Evolutionary conservation across 2,113 vertebrate species (phyloP).

Genomic region (Corvus hawaiiensis): DNA sequence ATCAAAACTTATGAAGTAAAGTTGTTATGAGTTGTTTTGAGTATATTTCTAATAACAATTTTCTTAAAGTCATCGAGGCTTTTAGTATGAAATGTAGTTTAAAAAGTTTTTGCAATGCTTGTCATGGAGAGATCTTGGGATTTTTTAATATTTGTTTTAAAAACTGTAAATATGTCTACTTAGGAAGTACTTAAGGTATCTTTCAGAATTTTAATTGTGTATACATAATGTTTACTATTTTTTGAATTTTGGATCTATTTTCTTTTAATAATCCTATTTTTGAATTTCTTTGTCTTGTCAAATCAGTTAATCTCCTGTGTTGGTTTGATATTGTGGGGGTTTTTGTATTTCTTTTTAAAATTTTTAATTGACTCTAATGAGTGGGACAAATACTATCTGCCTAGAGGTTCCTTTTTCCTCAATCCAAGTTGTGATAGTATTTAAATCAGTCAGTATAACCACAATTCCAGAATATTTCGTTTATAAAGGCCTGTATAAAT

Average conservation of each 20-base stretch:
- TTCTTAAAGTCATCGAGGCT: neutral
- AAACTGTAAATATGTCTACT: neutral
- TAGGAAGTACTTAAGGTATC: neutral
- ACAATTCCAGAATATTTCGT: neutral
- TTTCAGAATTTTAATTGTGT: neutral
- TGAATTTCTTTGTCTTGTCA: neutral
- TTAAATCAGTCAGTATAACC: neutral
- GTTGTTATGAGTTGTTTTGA: neutral
- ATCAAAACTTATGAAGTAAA: neutral
- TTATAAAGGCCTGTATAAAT: neutral
- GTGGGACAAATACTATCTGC: neutral
- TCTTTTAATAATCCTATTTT: neutral
- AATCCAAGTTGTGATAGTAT: neutral
- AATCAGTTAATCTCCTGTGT: neutral
- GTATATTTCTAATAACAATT: neutral
- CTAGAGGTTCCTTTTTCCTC: neutral
- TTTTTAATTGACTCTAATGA: neutral
- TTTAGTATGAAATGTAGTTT: neutral
- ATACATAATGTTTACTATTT: neutral
- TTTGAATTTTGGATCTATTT: neutral
- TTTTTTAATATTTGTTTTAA: neutral
- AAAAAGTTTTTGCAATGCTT: neutral
- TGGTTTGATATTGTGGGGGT: neutral
- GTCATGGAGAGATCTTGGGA: accelerated
- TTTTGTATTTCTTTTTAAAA: neutral